Evolutionary conservation across 2,888 invertebrate species (phyloP).

Genomic region (Selenia dentaria): DNA sequence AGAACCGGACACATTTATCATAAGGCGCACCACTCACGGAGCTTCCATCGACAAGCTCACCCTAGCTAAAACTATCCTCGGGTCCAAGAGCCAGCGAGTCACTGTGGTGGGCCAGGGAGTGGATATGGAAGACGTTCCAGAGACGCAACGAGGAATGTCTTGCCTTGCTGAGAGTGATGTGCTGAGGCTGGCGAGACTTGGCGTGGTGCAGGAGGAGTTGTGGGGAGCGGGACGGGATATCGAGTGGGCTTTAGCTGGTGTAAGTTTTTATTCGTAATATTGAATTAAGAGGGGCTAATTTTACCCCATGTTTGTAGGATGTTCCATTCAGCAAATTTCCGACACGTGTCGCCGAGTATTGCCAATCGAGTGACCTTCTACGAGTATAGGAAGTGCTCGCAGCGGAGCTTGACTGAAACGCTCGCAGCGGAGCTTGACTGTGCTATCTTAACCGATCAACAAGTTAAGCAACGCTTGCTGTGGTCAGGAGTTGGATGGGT

Average conservation of each 20-base stretch:
- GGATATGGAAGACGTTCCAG: slow-evolving; percentile 59
- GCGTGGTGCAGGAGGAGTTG: slow-evolving; percentile 84
- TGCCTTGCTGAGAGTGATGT: slow-evolving; percentile 84
- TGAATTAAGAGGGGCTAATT: too few species aligned
- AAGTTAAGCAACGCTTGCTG: too few species aligned
- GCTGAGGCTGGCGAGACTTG: slow-evolving; percentile 78
- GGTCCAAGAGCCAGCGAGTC: slow-evolving; percentile 81
- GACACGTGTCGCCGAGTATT: too few species aligned
- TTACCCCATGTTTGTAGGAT: too few species aligned
- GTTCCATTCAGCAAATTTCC: too few species aligned
- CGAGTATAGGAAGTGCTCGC: too few species aligned
- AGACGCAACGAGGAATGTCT: slow-evolving; percentile 61
- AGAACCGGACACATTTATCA: slow-evolving; percentile 90
- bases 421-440: too few species aligned
- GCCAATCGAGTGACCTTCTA: too few species aligned
- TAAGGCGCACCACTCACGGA: slow-evolving; percentile 76
- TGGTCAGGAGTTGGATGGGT: too few species aligned
- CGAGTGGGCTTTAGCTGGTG: slow-evolving; percentile 90
- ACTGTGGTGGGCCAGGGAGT: slow-evolving; percentile 71
- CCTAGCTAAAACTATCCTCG: slow-evolving; percentile 73
- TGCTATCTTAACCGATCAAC: too few species aligned
- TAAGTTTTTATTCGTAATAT: slow-evolving; percentile 46
- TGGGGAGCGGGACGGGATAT: slow-evolving; percentile 91
- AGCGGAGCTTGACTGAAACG: too few species aligned
- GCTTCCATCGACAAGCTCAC: slow-evolving; percentile 53